Conservation (phyloP, 64 coral and sea anemone species). For the Pachyseris speciosa region DNA sequence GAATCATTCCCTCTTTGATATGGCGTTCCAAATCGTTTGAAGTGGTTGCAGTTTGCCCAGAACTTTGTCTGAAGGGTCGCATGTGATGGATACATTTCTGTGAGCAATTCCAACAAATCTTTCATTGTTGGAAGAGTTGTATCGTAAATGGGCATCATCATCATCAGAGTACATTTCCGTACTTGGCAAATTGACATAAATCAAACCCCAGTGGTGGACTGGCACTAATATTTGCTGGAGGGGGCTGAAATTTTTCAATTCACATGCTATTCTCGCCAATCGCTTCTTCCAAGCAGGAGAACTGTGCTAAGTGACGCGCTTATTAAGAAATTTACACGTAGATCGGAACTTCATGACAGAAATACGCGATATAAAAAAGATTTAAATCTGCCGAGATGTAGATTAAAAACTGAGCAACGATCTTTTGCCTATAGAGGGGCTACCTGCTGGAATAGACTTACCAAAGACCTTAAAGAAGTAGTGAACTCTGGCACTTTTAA, state of each 20-base stretch:
- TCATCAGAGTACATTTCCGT: conserved; percentile 58
- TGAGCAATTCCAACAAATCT: conserved; percentile 45
- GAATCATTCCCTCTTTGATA: conserved; percentile 22
- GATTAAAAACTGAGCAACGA: no score
- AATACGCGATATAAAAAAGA: no score
- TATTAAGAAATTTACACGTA: no score
- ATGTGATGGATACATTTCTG: background rate
- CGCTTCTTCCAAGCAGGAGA: no score
- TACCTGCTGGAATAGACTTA: no score
- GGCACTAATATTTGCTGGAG: conserved; percentile 56
- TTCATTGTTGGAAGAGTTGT: conserved; percentile 18
- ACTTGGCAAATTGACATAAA: conserved; percentile 8
- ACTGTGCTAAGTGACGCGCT: no score
- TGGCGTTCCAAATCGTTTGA: conserved; percentile 57
- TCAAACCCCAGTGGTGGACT: conserved; percentile 59
- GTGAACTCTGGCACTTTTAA: no score
- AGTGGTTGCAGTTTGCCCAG: background rate
- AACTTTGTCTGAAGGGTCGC: conserved; percentile 1
- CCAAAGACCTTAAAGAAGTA: no score
- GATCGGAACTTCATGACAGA: no score
- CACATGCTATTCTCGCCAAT: background rate
- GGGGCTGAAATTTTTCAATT: background rate
- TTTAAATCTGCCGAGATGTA: no score
- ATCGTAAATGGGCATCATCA: conserved; percentile 9
- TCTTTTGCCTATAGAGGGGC: no score